Conservation (phyloP, 2,113 vertebrate species). For the Pseudorasbora parva region DNA sequence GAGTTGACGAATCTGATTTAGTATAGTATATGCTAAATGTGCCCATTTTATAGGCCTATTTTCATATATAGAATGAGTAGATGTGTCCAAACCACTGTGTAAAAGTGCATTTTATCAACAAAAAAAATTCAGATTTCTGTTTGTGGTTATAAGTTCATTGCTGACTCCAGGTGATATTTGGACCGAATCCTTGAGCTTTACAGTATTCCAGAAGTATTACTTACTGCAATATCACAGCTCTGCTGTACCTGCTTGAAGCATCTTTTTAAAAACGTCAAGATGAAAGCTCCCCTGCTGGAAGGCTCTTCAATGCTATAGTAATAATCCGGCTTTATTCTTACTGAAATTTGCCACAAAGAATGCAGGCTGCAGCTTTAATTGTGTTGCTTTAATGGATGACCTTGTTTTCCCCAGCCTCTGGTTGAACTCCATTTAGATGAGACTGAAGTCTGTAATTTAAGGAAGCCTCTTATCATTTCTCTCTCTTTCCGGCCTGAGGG, state of each 20-base stretch:
- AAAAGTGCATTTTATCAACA: neutral
- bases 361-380: slow-evolving; percentile 61
- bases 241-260: neutral
- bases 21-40: too few relatives aligned
- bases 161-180: neutral
- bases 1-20: too few relatives aligned
- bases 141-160: slow-evolving; percentile 9
- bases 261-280: slow-evolving; percentile 37
- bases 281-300: slow-evolving; percentile 38
- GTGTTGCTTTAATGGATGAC: slow-evolving; percentile 63
- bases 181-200: slow-evolving; percentile 16
- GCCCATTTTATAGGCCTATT: too few relatives aligned
- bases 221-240: slow-evolving; percentile 26
- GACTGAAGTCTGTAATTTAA: slow-evolving; percentile 76
- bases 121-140: neutral
- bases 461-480: slow-evolving; percentile 72
- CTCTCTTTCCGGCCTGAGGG: slow-evolving; percentile 67
- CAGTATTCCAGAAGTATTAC: slow-evolving; percentile 1
- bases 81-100: neutral
- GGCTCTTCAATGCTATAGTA: slow-evolving; percentile 43
- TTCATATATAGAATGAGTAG: too few relatives aligned
- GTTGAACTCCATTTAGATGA: slow-evolving; percentile 75
- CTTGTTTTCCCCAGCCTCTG: slow-evolving; percentile 72
- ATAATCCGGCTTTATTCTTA: slow-evolving; percentile 59
- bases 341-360: slow-evolving; percentile 64